Evolutionary conservation across 2,888 invertebrate species (phyloP).

Genomic region (Neoitamus cyanurus): DNA sequence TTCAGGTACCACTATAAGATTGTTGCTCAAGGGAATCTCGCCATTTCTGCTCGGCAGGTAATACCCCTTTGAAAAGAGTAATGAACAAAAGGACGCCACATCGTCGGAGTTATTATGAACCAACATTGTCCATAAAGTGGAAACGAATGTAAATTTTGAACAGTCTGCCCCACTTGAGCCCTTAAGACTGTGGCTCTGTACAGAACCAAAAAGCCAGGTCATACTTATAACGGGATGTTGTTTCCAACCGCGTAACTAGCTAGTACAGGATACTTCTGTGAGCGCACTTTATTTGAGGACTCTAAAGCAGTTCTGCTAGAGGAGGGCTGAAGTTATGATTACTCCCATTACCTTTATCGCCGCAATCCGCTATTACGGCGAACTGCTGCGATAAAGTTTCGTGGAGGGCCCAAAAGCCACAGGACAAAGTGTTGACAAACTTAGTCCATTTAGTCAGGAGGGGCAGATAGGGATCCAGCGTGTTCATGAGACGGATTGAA

Average conservation of each 20-base stretch:
- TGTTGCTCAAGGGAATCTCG: neutral
- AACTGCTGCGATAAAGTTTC: neutral
- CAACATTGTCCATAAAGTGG: conserved; percentile 19
- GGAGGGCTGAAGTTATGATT: conserved; percentile 22
- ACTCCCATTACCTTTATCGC: neutral
- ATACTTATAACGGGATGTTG: neutral
- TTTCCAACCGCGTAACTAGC: neutral
- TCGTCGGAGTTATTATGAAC: neutral
- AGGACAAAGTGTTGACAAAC: conserved; percentile 30
- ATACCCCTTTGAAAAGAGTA: neutral
- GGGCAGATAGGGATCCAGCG: neutral
- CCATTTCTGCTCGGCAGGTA: neutral
- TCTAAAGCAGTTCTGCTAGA: neutral
- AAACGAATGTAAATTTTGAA: conserved; percentile 31
- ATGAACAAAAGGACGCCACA: neutral
- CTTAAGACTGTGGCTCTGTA: neutral
- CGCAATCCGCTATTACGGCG: neutral
- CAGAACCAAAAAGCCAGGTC: conserved; percentile 1
- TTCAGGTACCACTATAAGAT: neutral
- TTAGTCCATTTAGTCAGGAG: neutral
- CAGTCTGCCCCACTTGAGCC: conserved; percentile 9
- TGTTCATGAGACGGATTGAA: neutral
- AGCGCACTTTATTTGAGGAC: conserved; percentile 13
- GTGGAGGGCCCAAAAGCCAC: neutral
- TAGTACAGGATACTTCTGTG: neutral